These are phyloP conservation scores for Trichopria drosophilae DNA, from an alignment of 2,888 invertebrate genomes.

Conservation along the genomic window DNA sequence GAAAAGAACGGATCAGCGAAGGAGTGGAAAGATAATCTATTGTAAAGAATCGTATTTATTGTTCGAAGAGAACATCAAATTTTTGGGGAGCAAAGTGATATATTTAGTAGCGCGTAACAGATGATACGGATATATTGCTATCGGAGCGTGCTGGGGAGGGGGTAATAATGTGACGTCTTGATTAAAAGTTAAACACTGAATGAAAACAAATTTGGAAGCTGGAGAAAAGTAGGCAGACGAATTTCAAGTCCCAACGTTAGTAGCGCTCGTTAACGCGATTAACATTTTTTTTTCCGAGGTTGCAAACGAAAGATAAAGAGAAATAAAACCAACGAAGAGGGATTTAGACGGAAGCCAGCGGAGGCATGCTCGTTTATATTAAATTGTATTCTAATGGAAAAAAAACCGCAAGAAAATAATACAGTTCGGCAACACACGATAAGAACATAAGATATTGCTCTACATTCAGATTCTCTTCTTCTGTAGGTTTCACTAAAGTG, in stretches of 20 bases:
- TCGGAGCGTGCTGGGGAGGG: slow-evolving; percentile 37
- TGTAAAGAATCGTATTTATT: slow-evolving; percentile 52
- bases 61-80: slow-evolving; percentile 44
- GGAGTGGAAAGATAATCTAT: slow-evolving; percentile 39
- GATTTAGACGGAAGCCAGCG: slow-evolving; percentile 33
- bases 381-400: slow-evolving; percentile 29
- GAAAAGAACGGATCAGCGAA: too few relatives aligned
- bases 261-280: slow-evolving; percentile 30
- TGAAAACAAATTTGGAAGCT: slow-evolving; percentile 31
- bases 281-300: slow-evolving; percentile 21
- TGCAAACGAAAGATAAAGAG: slow-evolving; percentile 20
- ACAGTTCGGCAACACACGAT: slow-evolving; percentile 44
- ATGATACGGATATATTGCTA: slow-evolving; percentile 45
- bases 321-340: slow-evolving; percentile 11
- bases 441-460: slow-evolving; percentile 50
- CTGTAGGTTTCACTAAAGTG: slow-evolving; percentile 87
- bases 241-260: slow-evolving; percentile 16
- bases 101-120: slow-evolving; percentile 45
- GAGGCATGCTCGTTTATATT: slow-evolving; percentile 46
- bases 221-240: slow-evolving; percentile 27
- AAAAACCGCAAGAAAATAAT: slow-evolving; percentile 41
- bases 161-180: slow-evolving; percentile 31
- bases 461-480: slow-evolving; percentile 71
- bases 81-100: slow-evolving; percentile 44
- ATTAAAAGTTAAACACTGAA: slow-evolving; percentile 31